A percentile compares a stretch with the other conserved stretches of the same genome.
phyloP scores from a whole-genome alignment of 2,797 vertebrate species.

The Neosilurus mollespiculum region DNA sequence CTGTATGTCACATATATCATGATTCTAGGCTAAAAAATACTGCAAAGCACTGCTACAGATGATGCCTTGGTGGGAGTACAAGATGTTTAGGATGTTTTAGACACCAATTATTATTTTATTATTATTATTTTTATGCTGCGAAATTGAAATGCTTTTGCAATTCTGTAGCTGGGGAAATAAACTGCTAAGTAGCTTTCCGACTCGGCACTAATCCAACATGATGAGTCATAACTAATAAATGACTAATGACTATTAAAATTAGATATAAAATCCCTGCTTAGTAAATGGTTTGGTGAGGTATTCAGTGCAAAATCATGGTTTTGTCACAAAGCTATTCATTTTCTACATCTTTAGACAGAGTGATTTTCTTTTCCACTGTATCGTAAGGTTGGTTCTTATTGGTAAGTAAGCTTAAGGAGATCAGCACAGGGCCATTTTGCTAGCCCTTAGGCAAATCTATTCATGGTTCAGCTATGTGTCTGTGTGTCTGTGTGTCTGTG shows the following conservation, averaged over 20 bases:
- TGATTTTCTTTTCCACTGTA: background rate
- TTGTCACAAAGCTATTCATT: background rate
- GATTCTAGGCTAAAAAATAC: conserved; percentile 1
- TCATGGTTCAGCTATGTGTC: background rate
- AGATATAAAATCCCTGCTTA: background rate
- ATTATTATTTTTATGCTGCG: background rate
- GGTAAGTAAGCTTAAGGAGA: background rate
- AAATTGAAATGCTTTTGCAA: background rate
- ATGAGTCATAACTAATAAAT: background rate
- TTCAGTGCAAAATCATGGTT: background rate
- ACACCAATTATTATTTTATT: background rate
- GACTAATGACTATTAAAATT: background rate
- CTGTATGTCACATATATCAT: background rate
- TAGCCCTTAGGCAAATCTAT: background rate
- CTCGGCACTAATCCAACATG: background rate
- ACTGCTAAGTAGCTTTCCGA: background rate
- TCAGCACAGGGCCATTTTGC: background rate
- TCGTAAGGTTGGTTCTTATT: background rate
- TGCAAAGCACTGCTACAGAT: background rate
- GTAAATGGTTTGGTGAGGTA: background rate
- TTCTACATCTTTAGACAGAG: background rate
- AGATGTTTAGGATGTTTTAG: background rate
- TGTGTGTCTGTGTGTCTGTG: background rate
- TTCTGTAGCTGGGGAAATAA: background rate
- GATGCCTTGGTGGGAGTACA: background rate